Evolutionary conservation across 1,140 invertebrate species (phyloP).

Genomic region (Apis dorsata): DNA sequence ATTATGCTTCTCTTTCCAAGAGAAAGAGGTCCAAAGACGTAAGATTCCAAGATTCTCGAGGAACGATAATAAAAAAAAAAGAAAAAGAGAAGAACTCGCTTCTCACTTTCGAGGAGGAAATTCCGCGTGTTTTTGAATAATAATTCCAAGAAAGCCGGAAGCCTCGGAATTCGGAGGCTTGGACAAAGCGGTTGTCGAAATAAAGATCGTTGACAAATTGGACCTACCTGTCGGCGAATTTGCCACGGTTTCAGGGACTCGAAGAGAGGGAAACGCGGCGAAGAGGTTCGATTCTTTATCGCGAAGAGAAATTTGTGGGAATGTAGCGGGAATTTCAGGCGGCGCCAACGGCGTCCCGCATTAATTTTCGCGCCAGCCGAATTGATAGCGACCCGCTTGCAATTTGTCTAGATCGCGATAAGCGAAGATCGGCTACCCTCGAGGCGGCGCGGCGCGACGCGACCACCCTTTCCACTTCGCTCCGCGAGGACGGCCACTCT

Average conservation of each 20-base stretch:
- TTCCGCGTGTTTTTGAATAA: constrained; percentile 7
- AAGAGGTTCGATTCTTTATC: background rate
- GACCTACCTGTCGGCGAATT: constrained; percentile 39
- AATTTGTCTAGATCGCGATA: constrained; percentile 52
- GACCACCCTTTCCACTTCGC: background rate
- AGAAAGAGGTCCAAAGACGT: background rate
- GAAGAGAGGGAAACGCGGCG: background rate
- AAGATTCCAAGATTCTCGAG: background rate
- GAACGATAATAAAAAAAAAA: too few species aligned
- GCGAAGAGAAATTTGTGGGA: constrained; percentile 20
- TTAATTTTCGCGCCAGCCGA: constrained; percentile 29
- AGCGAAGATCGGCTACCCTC: constrained; percentile 21
- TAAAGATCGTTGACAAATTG: constrained; percentile 52
- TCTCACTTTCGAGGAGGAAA: background rate
- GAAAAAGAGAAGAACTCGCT: too few species aligned
- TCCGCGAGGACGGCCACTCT: background rate
- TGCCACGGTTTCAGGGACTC: background rate
- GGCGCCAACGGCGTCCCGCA: background rate
- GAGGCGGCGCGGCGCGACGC: background rate
- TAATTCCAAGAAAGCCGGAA: constrained; percentile 45
- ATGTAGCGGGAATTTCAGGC: constrained; percentile 15
- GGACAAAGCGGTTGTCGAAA: background rate
- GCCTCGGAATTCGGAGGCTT: constrained; percentile 35
- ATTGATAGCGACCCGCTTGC: constrained; percentile 25
- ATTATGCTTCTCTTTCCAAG: constrained; percentile 31